Evolutionary conservation across 2,797 vertebrate genomes (phyloP).

Genomic region (Oryzias dopingdopingensis): DNA sequence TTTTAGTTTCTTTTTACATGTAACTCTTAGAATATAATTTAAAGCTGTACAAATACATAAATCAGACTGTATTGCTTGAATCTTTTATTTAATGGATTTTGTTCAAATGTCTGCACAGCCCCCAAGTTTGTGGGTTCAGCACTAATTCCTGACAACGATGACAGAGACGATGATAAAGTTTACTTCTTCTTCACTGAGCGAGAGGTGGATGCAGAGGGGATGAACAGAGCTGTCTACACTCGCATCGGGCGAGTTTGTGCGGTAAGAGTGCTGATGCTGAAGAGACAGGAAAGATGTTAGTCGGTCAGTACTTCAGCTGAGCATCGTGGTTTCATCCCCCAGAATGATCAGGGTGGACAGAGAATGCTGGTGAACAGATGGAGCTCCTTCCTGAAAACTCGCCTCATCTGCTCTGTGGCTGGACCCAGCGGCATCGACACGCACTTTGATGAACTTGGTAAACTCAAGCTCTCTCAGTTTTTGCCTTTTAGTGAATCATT

Average conservation of each 20-base stretch:
- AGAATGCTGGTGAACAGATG: slow-evolving; percentile 94
- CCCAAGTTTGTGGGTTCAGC: slow-evolving; percentile 91
- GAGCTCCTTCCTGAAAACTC: slow-evolving; percentile 93
- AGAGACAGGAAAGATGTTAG: neutral
- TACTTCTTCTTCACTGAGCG: slow-evolving; percentile 98
- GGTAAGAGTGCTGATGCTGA: slow-evolving; percentile 72
- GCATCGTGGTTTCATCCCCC: slow-evolving; percentile 30
- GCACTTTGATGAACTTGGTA: slow-evolving; percentile 94
- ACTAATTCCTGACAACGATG: slow-evolving; percentile 93
- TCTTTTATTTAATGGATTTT: too few relatives aligned
- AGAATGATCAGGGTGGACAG: slow-evolving; percentile 96
- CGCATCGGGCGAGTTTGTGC: slow-evolving; percentile 89
- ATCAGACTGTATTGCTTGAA: too few relatives aligned
- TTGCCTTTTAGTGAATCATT: too few relatives aligned
- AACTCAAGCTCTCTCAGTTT: slow-evolving; percentile 7
- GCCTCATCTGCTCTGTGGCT: slow-evolving; percentile 91
- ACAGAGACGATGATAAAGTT: slow-evolving; percentile 92
- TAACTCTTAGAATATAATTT: neutral
- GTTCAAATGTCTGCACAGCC: slow-evolving; percentile 69
- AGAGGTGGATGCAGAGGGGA: slow-evolving; percentile 82
- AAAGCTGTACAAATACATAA: too few relatives aligned
- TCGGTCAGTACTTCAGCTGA: neutral
- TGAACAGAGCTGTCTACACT: slow-evolving; percentile 82
- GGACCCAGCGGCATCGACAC: slow-evolving; percentile 92
- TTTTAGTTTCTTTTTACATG: neutral